phyloP scores from a whole-genome alignment of 2,797 vertebrate species.

The Tokudaia tokunoshimensis region DNA sequence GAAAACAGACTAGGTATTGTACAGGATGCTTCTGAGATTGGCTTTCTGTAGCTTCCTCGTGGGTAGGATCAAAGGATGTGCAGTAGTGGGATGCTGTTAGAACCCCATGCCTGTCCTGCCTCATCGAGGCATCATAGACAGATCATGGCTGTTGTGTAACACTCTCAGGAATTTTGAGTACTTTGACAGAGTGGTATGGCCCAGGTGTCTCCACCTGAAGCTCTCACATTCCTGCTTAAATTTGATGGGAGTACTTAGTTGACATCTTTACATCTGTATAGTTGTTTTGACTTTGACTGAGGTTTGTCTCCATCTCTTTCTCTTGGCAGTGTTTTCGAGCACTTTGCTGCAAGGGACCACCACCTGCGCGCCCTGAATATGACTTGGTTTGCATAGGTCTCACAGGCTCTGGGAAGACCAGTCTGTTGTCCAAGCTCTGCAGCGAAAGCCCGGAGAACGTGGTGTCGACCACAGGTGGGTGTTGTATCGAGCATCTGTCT shows the following conservation, averaged over 20 bases:
- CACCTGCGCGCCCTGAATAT: conserved; percentile 96
- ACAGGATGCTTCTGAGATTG: neutral
- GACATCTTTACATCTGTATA: neutral
- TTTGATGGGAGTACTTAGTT: neutral
- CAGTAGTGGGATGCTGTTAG: neutral
- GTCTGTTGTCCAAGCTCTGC: conserved; percentile 96
- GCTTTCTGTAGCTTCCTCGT: neutral
- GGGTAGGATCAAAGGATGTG: neutral
- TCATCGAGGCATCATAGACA: rapidly evolving
- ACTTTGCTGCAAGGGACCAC: conserved; percentile 98
- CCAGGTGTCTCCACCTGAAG: neutral
- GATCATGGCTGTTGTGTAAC: neutral
- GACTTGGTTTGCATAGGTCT: conserved; percentile 99
- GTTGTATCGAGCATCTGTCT: rapidly evolving
- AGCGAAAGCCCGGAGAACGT: conserved; percentile 94
- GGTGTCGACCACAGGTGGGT: conserved; percentile 96
- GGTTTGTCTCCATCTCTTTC: neutral
- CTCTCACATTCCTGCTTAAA: neutral
- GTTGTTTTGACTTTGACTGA: neutral
- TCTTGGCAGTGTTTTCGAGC: conserved; percentile 96
- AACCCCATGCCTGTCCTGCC: neutral
- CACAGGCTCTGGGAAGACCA: conserved; percentile 97
- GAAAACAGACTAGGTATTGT: neutral
- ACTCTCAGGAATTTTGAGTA: neutral
- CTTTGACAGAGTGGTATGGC: neutral